A percentile compares a stretch with the other conserved stretches of the same genome.
Evolutionary conservation across 2,113 vertebrate genomes (phyloP).

Genomic region (Rallus limicola): DNA sequence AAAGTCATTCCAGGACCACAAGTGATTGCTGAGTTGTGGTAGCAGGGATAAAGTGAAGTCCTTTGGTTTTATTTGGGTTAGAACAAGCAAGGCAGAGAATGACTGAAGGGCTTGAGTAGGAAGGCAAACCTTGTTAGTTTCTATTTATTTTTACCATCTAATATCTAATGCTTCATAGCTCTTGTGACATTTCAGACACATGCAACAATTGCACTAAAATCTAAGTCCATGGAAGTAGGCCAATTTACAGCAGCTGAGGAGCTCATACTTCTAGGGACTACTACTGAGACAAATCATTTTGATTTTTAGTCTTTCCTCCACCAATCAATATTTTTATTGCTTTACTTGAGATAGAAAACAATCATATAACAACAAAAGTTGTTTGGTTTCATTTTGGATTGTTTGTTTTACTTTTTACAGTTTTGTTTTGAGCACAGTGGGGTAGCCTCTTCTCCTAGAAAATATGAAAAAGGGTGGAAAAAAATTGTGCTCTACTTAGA

Average conservation of each 20-base stretch:
- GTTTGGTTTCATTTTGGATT: not conserved
- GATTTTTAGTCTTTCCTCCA: constrained; percentile 50
- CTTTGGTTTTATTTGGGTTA: constrained; percentile 15
- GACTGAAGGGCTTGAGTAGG: constrained; percentile 1
- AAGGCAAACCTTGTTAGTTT: constrained; percentile 39
- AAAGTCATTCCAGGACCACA: not conserved
- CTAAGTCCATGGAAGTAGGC: not conserved
- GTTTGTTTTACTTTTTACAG: constrained; percentile 39
- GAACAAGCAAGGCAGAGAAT: constrained; percentile 6
- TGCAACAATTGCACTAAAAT: not conserved
- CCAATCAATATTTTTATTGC: constrained; percentile 56
- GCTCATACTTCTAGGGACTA: constrained; percentile 29
- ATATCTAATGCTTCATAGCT: constrained; percentile 44
- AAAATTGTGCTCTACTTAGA: not conserved
- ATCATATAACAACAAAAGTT: constrained; percentile 23
- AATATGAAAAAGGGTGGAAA: not conserved
- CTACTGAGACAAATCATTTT: constrained; percentile 60
- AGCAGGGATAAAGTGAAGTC: not conserved
- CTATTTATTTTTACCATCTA: constrained; percentile 46
- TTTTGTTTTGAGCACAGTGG: not conserved
- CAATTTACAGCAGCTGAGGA: constrained; percentile 40
- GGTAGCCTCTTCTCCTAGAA: not conserved
- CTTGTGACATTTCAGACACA: constrained; percentile 30
- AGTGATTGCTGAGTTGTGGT: not conserved
- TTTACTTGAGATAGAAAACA: constrained; percentile 44